Conservation (phyloP, 2,797 vertebrate species). For the Aeoliscus strigatus region DNA sequence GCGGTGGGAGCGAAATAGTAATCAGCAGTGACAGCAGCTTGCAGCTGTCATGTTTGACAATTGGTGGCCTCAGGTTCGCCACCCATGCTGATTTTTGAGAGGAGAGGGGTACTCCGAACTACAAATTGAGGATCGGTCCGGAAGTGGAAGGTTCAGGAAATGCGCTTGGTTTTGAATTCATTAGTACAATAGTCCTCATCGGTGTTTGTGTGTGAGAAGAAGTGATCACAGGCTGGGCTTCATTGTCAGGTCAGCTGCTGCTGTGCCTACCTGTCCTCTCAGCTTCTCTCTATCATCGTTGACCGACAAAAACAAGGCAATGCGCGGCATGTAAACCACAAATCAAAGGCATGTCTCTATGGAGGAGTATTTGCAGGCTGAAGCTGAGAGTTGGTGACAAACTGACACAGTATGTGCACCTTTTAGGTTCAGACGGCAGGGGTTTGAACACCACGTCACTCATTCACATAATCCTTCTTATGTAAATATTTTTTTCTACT, state of each 20-base stretch:
- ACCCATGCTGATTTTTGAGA: slow-evolving; percentile 8
- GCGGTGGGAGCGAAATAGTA: slow-evolving; percentile 16
- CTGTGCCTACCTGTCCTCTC: slow-evolving; percentile 27
- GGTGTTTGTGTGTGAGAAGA: neutral
- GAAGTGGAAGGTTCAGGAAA: too few relatives aligned
- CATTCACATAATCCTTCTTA: slow-evolving; percentile 71
- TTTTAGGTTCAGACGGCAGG: slow-evolving; percentile 19
- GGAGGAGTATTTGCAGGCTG: slow-evolving; percentile 4
- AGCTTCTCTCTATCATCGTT: slow-evolving; percentile 15
- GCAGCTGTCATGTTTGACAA: slow-evolving; percentile 36
- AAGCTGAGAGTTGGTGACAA: slow-evolving; percentile 19
- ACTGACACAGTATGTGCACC: slow-evolving; percentile 14
- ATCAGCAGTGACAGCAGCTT: slow-evolving; percentile 26
- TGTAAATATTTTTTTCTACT: slow-evolving; percentile 59
- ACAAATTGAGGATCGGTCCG: slow-evolving; percentile 10
- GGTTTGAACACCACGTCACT: slow-evolving; percentile 45
- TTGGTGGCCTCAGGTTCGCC: slow-evolving; percentile 19
- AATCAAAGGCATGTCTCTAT: slow-evolving; percentile 8
- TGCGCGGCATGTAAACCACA: slow-evolving; percentile 20
- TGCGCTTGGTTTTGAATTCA: slow-evolving; percentile 3
- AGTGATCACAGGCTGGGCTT: slow-evolving; percentile 13
- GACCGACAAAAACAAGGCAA: slow-evolving; percentile 13
- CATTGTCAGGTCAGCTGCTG: slow-evolving; percentile 54
- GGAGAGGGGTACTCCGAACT: too few relatives aligned
- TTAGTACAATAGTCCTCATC: neutral